Percentiles rank a stretch among this genome's conserved stretches.
These are phyloP conservation scores for Felis chaus DNA, from an alignment of 2,113 vertebrate species.

Conservation along the genomic window DNA sequence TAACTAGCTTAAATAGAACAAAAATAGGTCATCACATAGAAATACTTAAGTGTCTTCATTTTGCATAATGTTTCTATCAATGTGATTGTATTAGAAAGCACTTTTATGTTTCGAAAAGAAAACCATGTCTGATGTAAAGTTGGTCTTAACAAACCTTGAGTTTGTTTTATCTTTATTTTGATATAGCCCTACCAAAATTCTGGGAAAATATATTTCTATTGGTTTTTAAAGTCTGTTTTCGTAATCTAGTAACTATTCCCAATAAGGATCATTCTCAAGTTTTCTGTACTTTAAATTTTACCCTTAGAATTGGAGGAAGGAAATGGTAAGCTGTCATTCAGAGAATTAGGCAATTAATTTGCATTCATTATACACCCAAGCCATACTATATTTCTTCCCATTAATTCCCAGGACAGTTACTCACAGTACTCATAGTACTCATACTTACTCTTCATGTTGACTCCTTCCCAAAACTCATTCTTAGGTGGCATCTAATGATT, in stretches of 20 bases:
- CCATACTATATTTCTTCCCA: background rate
- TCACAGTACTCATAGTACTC: too few species aligned
- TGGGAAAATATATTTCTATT: background rate
- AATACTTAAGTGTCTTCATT: conserved; percentile 48
- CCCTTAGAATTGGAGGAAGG: background rate
- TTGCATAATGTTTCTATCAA: conserved; percentile 46
- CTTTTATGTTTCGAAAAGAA: conserved; percentile 65
- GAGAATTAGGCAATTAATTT: background rate
- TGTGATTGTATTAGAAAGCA: conserved; percentile 1
- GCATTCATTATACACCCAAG: background rate
- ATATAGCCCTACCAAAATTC: background rate
- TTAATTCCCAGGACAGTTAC: background rate
- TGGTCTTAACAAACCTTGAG: background rate
- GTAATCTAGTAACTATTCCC: background rate
- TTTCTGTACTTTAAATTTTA: background rate
- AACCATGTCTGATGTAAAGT: background rate
- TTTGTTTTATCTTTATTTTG: background rate
- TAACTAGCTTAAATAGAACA: conserved; percentile 48
- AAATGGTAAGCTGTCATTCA: background rate
- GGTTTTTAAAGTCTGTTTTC: background rate
- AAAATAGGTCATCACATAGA: conserved; percentile 58
- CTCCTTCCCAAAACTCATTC: background rate
- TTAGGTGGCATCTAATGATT: background rate
- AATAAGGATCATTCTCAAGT: background rate
- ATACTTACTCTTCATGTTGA: background rate